These are phyloP conservation scores for Globia sparganii DNA, from an alignment of 2,888 invertebrate genomes.

Conservation along the genomic window DNA sequence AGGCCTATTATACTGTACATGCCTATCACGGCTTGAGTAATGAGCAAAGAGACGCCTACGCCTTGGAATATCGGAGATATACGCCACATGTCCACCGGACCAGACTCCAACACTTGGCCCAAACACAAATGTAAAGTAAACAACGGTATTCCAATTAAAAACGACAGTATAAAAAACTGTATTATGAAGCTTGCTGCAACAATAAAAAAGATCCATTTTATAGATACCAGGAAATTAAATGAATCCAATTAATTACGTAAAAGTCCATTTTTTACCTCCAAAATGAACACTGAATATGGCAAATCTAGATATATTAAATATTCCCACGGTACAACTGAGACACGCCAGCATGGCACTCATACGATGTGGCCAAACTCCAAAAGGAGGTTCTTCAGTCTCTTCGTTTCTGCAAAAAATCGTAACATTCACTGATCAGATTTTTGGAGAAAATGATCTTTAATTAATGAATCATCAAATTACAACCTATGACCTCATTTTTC, in stretches of 20 bases:
- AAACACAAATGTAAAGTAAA: conserved; percentile 96
- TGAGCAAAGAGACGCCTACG: conserved; percentile 95
- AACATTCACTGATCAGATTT: conserved; percentile 9
- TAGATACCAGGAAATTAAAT: conserved; percentile 53
- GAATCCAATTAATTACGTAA: conserved; percentile 54
- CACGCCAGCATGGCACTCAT: conserved; percentile 95
- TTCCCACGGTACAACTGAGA: conserved; percentile 95
- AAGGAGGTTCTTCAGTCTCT: conserved; percentile 86
- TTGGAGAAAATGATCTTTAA: conserved; percentile 30
- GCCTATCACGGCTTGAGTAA: conserved; percentile 95
- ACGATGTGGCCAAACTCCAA: conserved; percentile 87
- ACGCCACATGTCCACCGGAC: conserved; percentile 97
- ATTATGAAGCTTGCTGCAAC: conserved; percentile 95
- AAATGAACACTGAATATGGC: conserved; percentile 96
- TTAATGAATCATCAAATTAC: conserved; percentile 67
- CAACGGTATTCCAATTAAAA: conserved; percentile 95
- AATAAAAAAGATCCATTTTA: conserved; percentile 59
- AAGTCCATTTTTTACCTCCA: conserved; percentile 91
- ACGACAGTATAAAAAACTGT: conserved; percentile 95
- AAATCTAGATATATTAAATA: conserved; percentile 97
- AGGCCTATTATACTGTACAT: conserved; percentile 96
- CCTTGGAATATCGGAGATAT: conserved; percentile 98
- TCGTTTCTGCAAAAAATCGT: conserved; percentile 78
- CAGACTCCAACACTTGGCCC: conserved; percentile 95
- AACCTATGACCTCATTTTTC: conserved; percentile 71